These are phyloP conservation scores for Notechis scutatus DNA, from an alignment of 2,113 vertebrate species.

Conservation along the genomic window DNA sequence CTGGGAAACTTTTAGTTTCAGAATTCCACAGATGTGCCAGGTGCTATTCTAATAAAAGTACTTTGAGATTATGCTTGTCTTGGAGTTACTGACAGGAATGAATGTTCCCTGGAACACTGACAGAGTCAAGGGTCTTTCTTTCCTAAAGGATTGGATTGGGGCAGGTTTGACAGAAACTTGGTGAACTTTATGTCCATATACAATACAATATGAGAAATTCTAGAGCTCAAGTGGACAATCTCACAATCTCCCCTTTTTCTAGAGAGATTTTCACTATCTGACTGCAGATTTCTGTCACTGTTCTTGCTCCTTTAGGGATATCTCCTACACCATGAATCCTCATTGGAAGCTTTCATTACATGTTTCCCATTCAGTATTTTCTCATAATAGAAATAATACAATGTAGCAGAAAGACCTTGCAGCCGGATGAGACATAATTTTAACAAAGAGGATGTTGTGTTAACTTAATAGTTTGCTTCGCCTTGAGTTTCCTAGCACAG, in stretches of 20 bases:
- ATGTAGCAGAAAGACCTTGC: slow-evolving; percentile 30
- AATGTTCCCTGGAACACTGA: too few relatives aligned
- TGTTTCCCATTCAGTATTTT: background rate
- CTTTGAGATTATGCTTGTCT: too few relatives aligned
- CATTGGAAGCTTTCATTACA: background rate
- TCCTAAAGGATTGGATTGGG: background rate
- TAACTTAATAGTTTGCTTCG: background rate
- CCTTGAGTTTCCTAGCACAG: background rate
- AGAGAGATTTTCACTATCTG: background rate
- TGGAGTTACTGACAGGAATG: too few relatives aligned
- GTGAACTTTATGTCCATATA: background rate
- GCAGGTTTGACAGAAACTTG: background rate
- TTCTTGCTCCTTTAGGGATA: background rate
- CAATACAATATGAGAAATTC: background rate
- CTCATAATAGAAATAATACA: background rate
- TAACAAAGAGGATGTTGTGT: background rate
- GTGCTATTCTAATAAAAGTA: too few relatives aligned
- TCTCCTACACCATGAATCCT: background rate
- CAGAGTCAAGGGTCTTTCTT: background rate
- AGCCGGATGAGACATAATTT: background rate
- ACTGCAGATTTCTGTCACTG: background rate
- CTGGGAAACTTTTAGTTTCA: too few relatives aligned
- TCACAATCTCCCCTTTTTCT: background rate
- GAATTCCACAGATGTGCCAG: too few relatives aligned
- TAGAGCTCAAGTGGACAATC: background rate